Evolutionary conservation across 2,888 invertebrate genomes (phyloP), one percentile per base, ranked within the genome.

Genomic region (Lysandra bellargus): DNA sequence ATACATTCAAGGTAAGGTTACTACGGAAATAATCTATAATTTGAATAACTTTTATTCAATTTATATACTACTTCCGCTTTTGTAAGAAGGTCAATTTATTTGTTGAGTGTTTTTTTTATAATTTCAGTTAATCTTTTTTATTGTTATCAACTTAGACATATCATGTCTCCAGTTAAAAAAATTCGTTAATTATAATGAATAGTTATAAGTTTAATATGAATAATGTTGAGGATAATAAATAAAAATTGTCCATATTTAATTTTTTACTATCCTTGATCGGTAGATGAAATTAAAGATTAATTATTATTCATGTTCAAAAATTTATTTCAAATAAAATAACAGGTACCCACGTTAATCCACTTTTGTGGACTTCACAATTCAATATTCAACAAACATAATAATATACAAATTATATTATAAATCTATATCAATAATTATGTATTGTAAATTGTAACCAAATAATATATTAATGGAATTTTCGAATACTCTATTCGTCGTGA

Each of bases 261-360:
- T 69, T 57, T 69, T 69, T 69, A 17, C 5, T 30, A 9, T 64
- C 23, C 9, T 30, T 30, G 30, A 4, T 12, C 64, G 3, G 1
- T 23, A 9, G 23, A 30, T 64, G n/a, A 64, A 64, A 64, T 17
- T 57, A 57, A 57, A 57, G 2, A 40, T 6, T 2, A 53, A 53
- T 57, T 12, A 57, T 17, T 57, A 57, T 17, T 57, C 4, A 23
- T 53, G 12, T 30, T 76, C 6, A 17, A 76, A 75, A 53, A 53
- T 76, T 76, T 76, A 76, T 76, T 76, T 57, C 37, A 76, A 76
- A 76, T 76, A 76, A 76, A 76, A 76, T 76, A 76, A 76, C 76
- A 76, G 49, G 76, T 76, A 76, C 76, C 76, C 57, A 76, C 7
- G 74, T 74, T 40, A 14, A 44, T 33, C 30, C 76, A 57, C 49